phyloP scores from a whole-genome alignment of 2,797 vertebrate genomes.

The Propithecus perrieri region DNA sequence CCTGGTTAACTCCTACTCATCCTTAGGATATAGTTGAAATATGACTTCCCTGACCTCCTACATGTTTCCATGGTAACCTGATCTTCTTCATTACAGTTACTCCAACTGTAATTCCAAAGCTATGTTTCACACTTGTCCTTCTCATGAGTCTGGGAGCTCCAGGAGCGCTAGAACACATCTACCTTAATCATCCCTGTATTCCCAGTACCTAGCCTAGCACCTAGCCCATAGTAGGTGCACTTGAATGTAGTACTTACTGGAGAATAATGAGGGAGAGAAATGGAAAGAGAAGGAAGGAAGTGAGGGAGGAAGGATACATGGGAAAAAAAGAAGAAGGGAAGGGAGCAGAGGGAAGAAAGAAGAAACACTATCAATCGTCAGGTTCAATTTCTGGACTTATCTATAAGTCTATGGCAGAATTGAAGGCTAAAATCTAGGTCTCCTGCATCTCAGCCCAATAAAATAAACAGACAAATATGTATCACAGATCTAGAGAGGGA shows the following conservation, averaged over 20 bases:
- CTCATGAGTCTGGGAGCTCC: not conserved
- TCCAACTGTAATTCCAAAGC: not conserved
- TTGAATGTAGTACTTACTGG: not conserved
- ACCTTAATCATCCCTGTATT: not conserved
- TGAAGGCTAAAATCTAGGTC: not conserved
- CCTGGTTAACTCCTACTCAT: not conserved
- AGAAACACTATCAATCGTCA: not conserved
- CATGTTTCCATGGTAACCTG: not conserved
- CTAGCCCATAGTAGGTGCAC: not conserved
- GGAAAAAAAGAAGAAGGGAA: not conserved
- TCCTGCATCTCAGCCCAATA: not conserved
- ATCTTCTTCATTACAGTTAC: not conserved
- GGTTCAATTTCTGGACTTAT: not conserved
- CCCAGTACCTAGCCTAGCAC: not conserved
- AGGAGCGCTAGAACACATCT: no score
- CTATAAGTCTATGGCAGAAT: not conserved
- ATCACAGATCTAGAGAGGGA: not conserved
- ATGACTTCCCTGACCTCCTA: not conserved
- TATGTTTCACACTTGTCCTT: not conserved
- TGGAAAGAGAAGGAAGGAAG: not conserved
- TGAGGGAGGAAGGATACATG: not conserved
- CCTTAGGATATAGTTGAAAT: not conserved
- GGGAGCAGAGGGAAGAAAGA: accelerated
- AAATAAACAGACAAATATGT: not conserved
- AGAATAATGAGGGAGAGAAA: not conserved